Base-by-base conservation (phyloP, 2,888 invertebrate genomes). In the Sipha maydis region DNA sequence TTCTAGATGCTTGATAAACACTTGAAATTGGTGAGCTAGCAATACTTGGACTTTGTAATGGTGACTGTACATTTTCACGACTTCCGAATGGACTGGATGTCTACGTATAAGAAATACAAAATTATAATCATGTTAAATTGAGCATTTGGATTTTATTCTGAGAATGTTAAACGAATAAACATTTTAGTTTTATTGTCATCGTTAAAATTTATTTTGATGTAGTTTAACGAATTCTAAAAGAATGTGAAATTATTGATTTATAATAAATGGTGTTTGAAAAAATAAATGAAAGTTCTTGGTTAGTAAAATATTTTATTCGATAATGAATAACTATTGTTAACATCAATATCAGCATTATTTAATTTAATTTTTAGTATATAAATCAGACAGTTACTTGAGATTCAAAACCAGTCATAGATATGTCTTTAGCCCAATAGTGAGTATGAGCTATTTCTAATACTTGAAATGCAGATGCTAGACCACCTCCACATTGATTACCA, bases 401-500 rank as follows among this genome's bases (percentile, higher is more conserved):
- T 80, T 93, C 93, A 82, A 92, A 92, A 71, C 92, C 92, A 41
- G 92, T 92, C 89, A 94, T 94, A 0, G 94, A 93, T 17, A 97
- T 92, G 92, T 97, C 97, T 91, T 97, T 96, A 90, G 96, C 96
- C 97, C 98, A 98, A 92, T 96, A 99, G 92, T 99, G 99, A 0
- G 99, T 99, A 92, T 99, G 99, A 4, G 98, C 97, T 91, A 99
- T 98, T 93, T 99, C 99, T 91, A 99, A 95, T 90, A 99, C 94
- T 92, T 98, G 98, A 92, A 98, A 99, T 34, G 97, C 97, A 0
- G 98, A 98, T 7, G 98, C 98, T 96, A 99, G 98, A 38, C 99
- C 99, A 67, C 99, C 99, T 1, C 98, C 93, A 0, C 99, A 98
- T 91, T 97, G 97, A 93, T 98, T 98, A 76, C 95, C 94, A 92